A percentile compares a stretch with the other conserved stretches of the same genome.
phyloP scores from a whole-genome alignment of 2,888 invertebrate species.

The Pimpla rufipes region DNA sequence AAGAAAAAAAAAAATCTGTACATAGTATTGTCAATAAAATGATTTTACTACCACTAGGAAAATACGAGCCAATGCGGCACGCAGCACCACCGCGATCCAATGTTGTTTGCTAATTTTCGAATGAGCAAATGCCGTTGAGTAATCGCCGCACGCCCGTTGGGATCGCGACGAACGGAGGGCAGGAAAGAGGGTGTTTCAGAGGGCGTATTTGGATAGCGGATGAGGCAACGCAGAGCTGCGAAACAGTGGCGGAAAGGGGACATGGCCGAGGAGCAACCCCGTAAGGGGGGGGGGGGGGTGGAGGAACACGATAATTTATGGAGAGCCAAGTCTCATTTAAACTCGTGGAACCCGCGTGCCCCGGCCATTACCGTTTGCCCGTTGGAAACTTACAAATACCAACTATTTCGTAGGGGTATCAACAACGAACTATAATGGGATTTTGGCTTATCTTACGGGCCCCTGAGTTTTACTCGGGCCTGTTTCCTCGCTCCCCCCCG shows the following conservation, averaged over 20 bases:
- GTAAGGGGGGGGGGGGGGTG: constrained; percentile 26
- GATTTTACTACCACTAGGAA: too few relatives aligned
- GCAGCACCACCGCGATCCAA: constrained; percentile 5
- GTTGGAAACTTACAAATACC: constrained; percentile 75
- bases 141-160: constrained; percentile 35
- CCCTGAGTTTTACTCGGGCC: constrained; percentile 73
- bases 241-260: constrained; percentile 32
- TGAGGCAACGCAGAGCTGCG: constrained; percentile 3
- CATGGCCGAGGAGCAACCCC: background rate
- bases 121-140: constrained; percentile 54
- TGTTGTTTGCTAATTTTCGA: constrained; percentile 44
- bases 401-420: constrained; percentile 72
- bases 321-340: constrained; percentile 81
- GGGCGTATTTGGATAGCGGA: constrained; percentile 34
- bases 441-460: constrained; percentile 81
- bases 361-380: constrained; percentile 76
- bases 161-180: constrained; percentile 1
- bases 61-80: too few relatives aligned
- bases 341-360: constrained; percentile 75
- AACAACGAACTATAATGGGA: constrained; percentile 82
- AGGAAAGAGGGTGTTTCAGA: constrained; percentile 25
- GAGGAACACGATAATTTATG: constrained; percentile 77
- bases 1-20: too few relatives aligned
- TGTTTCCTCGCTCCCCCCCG: background rate
- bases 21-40: too few relatives aligned